Evolutionary conservation across 2,888 invertebrate genomes (phyloP).

Genomic region (Tanytarsus gracilentus): DNA sequence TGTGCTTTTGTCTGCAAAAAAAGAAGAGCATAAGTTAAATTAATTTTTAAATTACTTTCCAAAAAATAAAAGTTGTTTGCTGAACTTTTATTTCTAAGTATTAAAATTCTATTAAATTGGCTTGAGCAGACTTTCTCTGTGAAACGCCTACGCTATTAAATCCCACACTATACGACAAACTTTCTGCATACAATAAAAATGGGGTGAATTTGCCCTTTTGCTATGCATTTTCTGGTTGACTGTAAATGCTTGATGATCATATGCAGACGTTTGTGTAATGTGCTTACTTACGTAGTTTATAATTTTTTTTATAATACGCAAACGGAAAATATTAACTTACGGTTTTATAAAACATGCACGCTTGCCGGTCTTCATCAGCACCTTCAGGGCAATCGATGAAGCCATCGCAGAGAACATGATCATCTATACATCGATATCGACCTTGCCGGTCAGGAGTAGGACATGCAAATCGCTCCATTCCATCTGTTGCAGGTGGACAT

Average conservation of each 20-base stretch:
- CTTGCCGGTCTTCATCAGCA: slow-evolving; percentile 76
- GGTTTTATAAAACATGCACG: slow-evolving; percentile 96
- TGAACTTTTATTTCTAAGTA: background rate
- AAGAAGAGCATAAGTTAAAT: background rate
- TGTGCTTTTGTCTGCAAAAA: slow-evolving; percentile 84
- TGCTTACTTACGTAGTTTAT: too few relatives aligned
- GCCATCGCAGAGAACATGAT: slow-evolving; percentile 89
- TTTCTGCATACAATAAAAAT: too few relatives aligned
- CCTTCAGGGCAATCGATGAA: slow-evolving; percentile 90
- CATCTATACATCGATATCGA: slow-evolving; percentile 90
- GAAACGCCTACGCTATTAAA: too few relatives aligned
- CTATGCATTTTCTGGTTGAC: too few relatives aligned
- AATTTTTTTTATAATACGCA: too few relatives aligned
- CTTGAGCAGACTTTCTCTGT: too few relatives aligned
- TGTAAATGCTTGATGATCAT: too few relatives aligned
- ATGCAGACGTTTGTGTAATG: too few relatives aligned
- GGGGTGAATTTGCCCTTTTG: too few relatives aligned
- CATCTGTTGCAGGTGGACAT: slow-evolving; percentile 85
- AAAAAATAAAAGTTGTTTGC: background rate
- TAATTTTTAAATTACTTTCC: background rate
- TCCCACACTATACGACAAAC: too few relatives aligned
- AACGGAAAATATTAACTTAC: slow-evolving; percentile 47
- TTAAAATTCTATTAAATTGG: too few relatives aligned
- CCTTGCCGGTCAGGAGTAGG: slow-evolving; percentile 86
- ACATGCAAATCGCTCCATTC: slow-evolving; percentile 91